Evolutionary conservation across 2,888 invertebrate species (phyloP).

Genomic region (Erannis defoliaria): DNA sequence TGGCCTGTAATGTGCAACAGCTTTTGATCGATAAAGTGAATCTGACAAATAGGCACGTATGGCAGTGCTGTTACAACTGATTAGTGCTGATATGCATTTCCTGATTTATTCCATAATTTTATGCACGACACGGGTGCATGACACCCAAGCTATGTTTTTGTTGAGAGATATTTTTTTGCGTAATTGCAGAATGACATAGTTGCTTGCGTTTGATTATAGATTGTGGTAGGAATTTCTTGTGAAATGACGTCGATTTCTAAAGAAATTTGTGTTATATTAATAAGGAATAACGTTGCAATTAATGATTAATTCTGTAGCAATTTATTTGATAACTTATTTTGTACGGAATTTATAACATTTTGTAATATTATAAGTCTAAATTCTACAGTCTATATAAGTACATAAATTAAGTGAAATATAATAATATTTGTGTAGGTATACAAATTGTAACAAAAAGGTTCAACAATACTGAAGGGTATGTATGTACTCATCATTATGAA

Average conservation of each 20-base stretch:
- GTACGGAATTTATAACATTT: too few relatives aligned
- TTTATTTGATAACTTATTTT: not conserved
- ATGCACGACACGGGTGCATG: not conserved
- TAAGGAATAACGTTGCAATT: not conserved
- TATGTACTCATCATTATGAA: too few relatives aligned
- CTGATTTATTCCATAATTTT: conserved; percentile 41
- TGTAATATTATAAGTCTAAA: too few relatives aligned
- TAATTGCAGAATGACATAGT: not conserved
- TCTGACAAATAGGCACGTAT: conserved; percentile 48
- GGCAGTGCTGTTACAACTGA: conserved; percentile 16
- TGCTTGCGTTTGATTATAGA: not conserved
- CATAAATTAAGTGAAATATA: too few relatives aligned
- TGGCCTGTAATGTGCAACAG: conserved; percentile 37
- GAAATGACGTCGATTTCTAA: conserved; percentile 13
- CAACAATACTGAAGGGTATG: too few relatives aligned
- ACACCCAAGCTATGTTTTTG: too few relatives aligned
- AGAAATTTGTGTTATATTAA: not conserved
- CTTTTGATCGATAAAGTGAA: conserved; percentile 35
- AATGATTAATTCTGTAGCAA: not conserved
- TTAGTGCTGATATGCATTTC: conserved; percentile 42
- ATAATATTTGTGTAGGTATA: too few relatives aligned
- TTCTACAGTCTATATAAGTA: too few relatives aligned
- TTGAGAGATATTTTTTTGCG: not conserved
- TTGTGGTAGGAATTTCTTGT: not conserved
- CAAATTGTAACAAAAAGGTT: too few relatives aligned